These are phyloP conservation scores for Calcarius lapponicus DNA, from an alignment of 2,797 vertebrate species.

Conservation along the genomic window DNA sequence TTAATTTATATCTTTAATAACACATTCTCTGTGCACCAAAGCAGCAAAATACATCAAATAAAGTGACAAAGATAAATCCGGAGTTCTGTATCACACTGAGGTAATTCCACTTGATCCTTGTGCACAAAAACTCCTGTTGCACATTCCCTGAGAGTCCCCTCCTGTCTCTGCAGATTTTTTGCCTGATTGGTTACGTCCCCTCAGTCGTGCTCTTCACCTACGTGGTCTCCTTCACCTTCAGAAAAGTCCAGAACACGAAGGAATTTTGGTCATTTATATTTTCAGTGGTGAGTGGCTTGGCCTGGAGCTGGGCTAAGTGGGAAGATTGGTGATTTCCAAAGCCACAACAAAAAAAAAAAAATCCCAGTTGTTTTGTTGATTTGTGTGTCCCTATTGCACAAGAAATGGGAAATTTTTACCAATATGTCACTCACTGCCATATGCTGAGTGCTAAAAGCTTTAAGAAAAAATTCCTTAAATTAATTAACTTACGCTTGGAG, in stretches of 20 bases:
- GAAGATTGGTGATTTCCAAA: not conserved
- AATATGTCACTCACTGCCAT: fast-evolving
- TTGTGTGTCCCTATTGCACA: not conserved
- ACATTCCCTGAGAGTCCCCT: not conserved
- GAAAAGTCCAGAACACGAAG: slow-evolving; percentile 89
- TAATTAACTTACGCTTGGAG: fast-evolving
- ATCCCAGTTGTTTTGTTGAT: not conserved
- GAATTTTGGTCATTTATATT: slow-evolving; percentile 94
- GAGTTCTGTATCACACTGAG: not conserved
- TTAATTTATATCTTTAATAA: not conserved
- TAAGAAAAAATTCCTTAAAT: not conserved
- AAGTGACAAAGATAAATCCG: not conserved
- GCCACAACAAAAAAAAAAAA: not conserved
- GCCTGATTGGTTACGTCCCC: slow-evolving; percentile 87
- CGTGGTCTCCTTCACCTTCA: slow-evolving; percentile 89
- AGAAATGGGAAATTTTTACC: not conserved
- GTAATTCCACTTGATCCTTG: not conserved
- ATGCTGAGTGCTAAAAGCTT: not conserved
- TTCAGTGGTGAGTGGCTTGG: slow-evolving; percentile 85
- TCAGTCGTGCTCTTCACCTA: slow-evolving; percentile 93
- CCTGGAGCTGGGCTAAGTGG: not conserved
- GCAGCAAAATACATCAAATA: not conserved
- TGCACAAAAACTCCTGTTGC: not conserved
- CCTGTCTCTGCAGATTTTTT: slow-evolving; percentile 81
- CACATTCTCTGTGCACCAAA: not conserved